Percentiles rank a stretch among this genome's conserved stretches.
phyloP scores from a whole-genome alignment of 2,888 invertebrate genomes.

The Hoplodrina blanda region DNA sequence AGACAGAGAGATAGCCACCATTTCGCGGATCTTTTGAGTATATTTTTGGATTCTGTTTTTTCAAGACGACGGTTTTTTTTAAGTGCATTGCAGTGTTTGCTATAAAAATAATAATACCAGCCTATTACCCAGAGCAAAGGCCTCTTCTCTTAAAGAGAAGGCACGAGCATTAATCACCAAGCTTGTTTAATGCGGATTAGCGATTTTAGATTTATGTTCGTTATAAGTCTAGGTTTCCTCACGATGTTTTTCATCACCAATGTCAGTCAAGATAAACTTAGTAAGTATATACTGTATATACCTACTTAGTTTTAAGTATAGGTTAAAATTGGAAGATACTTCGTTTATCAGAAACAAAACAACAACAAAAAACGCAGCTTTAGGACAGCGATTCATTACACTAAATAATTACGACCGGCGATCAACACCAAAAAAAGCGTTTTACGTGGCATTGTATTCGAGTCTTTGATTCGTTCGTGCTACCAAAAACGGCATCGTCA shows the following conservation, averaged over 20 bases:
- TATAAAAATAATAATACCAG: neutral
- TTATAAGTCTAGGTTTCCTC: too few relatives aligned
- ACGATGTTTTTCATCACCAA: too few relatives aligned
- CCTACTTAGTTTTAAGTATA: too few relatives aligned
- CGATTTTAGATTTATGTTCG: too few relatives aligned
- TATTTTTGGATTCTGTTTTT: constrained; percentile 28
- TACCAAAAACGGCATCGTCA: constrained; percentile 23
- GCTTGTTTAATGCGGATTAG: too few relatives aligned
- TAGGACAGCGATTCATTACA: neutral
- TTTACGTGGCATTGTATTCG: constrained; percentile 1
- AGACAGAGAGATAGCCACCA: constrained; percentile 45
- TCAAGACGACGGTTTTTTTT: constrained; percentile 27
- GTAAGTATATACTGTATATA: too few relatives aligned
- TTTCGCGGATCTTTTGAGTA: constrained; percentile 40
- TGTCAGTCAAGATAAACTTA: too few relatives aligned
- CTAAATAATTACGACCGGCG: neutral
- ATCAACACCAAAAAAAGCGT: neutral
- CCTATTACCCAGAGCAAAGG: too few relatives aligned
- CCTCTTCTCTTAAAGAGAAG: too few relatives aligned
- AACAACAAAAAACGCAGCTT: neutral
- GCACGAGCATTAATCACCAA: too few relatives aligned
- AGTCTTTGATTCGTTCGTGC: constrained; percentile 6
- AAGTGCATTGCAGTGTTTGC: constrained; percentile 8
- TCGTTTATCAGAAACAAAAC: constrained; percentile 1
- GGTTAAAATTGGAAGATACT: too few relatives aligned